Evolutionary conservation across 2,797 vertebrate genomes (phyloP).

Genomic region (Dromococcyx pavoninus): DNA sequence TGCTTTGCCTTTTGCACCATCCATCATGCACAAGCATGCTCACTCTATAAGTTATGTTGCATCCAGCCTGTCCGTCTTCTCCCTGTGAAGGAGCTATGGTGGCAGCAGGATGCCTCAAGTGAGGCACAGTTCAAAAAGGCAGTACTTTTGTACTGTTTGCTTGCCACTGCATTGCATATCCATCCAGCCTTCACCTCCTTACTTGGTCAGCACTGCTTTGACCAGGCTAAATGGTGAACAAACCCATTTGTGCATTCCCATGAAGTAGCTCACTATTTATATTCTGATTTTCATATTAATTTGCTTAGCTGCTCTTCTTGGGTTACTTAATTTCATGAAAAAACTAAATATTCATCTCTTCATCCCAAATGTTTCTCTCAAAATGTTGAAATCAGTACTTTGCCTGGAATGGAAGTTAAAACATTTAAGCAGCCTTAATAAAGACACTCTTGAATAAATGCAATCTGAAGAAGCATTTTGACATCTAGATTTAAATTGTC

Average conservation of each 20-base stretch:
- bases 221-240: background rate
- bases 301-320: background rate
- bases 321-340: background rate
- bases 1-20: background rate
- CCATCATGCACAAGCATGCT: background rate
- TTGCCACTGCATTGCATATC: background rate
- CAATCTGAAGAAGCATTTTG: background rate
- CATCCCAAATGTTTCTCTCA: background rate
- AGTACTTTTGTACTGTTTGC: background rate
- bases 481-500: background rate
- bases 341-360: background rate
- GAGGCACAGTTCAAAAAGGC: background rate
- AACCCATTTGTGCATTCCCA: fast-evolving
- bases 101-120: background rate
- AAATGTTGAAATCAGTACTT: background rate
- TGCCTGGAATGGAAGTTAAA: background rate
- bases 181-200: background rate
- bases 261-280: background rate
- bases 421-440: background rate
- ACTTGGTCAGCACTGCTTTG: background rate
- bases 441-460: background rate
- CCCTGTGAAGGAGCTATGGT: background rate
- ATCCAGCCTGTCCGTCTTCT: background rate
- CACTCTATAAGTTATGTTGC: background rate
- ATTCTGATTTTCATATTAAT: background rate